Base-by-base conservation (phyloP, 2,797 vertebrate species). In the Danio choprae region DNA sequence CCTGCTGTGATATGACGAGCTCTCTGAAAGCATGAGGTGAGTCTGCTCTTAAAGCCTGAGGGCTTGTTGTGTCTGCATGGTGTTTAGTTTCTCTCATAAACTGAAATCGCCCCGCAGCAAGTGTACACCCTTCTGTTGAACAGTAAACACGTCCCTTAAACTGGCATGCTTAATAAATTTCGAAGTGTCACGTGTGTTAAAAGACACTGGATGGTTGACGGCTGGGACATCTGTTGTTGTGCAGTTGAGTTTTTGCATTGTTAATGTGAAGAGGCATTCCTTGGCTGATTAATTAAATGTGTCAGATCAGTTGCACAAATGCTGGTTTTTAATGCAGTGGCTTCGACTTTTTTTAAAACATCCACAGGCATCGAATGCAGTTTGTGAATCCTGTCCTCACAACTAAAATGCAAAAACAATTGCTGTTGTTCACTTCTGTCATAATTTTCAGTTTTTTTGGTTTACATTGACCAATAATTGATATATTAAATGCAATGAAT, bases 61-160 rank as follows among this genome's bases (percentile, higher is more conserved):
- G n/a, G 18, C 48, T 41, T 62, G 29, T 40, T 74, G 63, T 79
- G 55, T 77, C 84, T 84, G 80, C 81, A 84, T 81, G 1, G 1
- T 75, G 55, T n/a, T 20, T 46, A 16, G 53, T 60, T 78, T 60
- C n/a, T 16, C 63, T 68, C 36, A 62, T 16, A 74, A 62, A 51
- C 29, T 29, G 10, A 53, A 0, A 40, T 63, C 5, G 1, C 53
- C 55, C 55, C 13, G 0, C 1, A 79, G 67, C 38, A 62, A 58
- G 11, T 2, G 5, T 44, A 60, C 44, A 41, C 6, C 44, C 44
- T 50, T 71, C 46, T 55, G 38, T 79, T 79, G 18, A n/a, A 15
- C 36, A 62, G 38, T 62, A 71, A 71, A 71, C 58, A 62, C 18
- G 64, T 48, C 12, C 7, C 20, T 38, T 16, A 40, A 68, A 77